phyloP scores from a whole-genome alignment of 53 echinoderm and acorn worm species.

The Zoroaster sp. region DNA sequence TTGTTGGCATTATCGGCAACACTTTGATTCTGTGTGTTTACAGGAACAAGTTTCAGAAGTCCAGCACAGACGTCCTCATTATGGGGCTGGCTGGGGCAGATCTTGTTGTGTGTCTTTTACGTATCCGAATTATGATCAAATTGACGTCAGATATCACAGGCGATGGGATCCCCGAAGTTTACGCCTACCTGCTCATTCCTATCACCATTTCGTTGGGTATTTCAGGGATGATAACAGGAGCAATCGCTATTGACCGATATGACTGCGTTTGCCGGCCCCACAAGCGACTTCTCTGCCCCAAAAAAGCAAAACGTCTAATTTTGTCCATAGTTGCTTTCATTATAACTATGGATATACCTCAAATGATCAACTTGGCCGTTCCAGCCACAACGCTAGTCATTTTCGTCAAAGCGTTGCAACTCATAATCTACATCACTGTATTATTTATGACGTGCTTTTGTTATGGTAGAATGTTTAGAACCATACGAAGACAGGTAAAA shows the following conservation, averaged over 20 bases:
- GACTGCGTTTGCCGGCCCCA: constrained; percentile 1
- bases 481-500: neutral
- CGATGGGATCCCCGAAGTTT: neutral
- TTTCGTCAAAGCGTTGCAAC: neutral
- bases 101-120: neutral
- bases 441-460: neutral
- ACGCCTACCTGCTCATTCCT: neutral
- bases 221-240: neutral
- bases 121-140: neutral
- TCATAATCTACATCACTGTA: neutral
- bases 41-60: neutral
- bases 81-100: neutral
- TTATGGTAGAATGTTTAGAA: neutral
- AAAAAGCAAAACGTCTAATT: neutral
- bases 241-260: neutral
- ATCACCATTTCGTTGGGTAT: neutral
- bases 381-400: neutral
- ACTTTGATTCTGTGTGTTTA: neutral
- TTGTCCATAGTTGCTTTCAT: neutral
- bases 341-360: neutral
- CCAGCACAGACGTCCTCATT: constrained; percentile 8
- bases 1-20: no score
- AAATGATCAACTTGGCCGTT: neutral
- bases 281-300: neutral
- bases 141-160: neutral